phyloP scores from a whole-genome alignment of 37 sponge, comb jelly and placozoan genomes.

The Lycopodina hypogea region DNA sequence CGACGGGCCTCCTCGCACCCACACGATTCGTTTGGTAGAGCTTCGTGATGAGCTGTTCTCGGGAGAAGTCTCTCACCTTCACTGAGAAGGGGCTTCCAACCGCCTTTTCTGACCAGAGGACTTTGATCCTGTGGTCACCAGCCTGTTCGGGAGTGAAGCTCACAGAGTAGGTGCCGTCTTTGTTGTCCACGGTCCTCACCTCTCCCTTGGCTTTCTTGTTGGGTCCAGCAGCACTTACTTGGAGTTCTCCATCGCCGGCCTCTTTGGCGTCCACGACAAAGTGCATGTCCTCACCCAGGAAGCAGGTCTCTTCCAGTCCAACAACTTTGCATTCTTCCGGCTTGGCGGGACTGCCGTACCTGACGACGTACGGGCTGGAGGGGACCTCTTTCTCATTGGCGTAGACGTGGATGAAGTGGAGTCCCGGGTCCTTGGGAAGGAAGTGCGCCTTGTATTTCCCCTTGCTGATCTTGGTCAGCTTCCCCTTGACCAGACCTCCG shows the following conservation, averaged over 20 bases:
- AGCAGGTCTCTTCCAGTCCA: conserved; percentile 3
- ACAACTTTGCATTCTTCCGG: conserved; percentile 42
- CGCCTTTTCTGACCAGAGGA: conserved; percentile 43
- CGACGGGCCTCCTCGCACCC: background rate
- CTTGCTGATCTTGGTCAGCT: conserved; percentile 37
- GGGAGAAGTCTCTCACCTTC: conserved; percentile 24
- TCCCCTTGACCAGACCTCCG: conserved; percentile 38
- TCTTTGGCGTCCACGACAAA: conserved; percentile 51
- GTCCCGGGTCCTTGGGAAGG: conserved; percentile 43
- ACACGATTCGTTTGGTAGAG: conserved; percentile 10
- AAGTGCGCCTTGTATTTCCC: conserved; percentile 34
- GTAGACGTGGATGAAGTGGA: conserved; percentile 38
- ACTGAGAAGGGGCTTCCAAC: conserved; percentile 50
- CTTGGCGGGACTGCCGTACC: conserved; percentile 44
- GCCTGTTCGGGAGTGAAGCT: conserved; percentile 15
- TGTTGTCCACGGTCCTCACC: conserved; percentile 9
- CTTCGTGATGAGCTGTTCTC: conserved; percentile 24
- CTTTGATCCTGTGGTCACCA: conserved; percentile 30
- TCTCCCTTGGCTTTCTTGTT: background rate
- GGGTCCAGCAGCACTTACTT: background rate
- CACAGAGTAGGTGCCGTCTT: conserved; percentile 29
- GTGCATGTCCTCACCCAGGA: conserved; percentile 22
- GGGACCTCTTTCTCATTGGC: conserved; percentile 44
- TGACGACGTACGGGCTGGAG: conserved; percentile 67
- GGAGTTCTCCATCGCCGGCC: conserved; percentile 52